Evolutionary conservation across 2,797 vertebrate genomes (phyloP).

Genomic region (Enteromius afrohamiltoni): DNA sequence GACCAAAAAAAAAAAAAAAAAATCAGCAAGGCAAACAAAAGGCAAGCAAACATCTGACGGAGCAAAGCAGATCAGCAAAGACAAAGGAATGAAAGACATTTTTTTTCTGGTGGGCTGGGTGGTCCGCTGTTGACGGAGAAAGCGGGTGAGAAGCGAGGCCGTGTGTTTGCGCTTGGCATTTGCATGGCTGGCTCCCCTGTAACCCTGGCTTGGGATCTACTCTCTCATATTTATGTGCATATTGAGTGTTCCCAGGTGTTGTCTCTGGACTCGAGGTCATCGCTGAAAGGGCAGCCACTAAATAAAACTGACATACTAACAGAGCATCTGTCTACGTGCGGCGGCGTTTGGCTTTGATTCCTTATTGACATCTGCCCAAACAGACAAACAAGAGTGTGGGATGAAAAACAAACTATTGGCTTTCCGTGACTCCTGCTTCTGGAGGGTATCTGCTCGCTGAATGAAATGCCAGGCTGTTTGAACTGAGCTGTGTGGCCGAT

Average conservation of each 20-base stretch:
- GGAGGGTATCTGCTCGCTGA: conserved; percentile 39
- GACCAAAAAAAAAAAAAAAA: conserved; percentile 66
- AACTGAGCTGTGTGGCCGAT: conserved; percentile 43
- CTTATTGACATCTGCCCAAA: conserved; percentile 69
- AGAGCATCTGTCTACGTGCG: conserved; percentile 30
- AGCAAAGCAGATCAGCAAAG: conserved; percentile 62
- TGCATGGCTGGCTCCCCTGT: conserved; percentile 75
- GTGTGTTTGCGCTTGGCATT: conserved; percentile 70
- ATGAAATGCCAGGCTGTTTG: conserved; percentile 54
- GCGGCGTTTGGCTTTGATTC: conserved; percentile 65
- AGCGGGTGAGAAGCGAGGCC: conserved; percentile 36
- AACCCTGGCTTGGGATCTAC: conserved; percentile 72
- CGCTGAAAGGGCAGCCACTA: conserved; percentile 77
- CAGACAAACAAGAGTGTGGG: conserved; percentile 56
- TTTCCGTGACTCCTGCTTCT: conserved; percentile 45
- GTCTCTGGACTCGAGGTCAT: conserved; percentile 78
- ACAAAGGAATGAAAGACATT: conserved; percentile 69
- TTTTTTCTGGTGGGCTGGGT: conserved; percentile 48
- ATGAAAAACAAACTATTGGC: conserved; percentile 54
- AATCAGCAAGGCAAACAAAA: conserved; percentile 69
- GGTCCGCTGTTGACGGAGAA: conserved; percentile 47
- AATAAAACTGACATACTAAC: conserved; percentile 56
- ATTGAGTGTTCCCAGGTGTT: conserved; percentile 82
- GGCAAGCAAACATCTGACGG: conserved; percentile 45
- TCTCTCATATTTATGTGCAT: conserved; percentile 81